Percentiles rank a stretch among this genome's conserved stretches.
These are phyloP conservation scores for Hipparchia semele DNA, from an alignment of 2,888 invertebrate genomes.

Conservation along the genomic window DNA sequence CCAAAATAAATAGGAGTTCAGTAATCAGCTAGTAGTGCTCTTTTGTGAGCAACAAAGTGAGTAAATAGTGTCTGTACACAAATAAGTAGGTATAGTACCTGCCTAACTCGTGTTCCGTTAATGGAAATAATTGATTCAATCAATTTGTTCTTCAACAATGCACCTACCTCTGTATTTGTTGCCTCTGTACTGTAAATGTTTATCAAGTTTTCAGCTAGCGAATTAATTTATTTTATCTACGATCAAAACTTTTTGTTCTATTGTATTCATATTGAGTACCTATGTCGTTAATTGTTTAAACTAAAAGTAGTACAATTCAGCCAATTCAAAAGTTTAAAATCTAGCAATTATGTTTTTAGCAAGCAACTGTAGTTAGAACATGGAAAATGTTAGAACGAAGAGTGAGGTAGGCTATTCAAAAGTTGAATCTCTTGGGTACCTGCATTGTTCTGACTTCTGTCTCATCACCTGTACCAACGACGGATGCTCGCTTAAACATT, in stretches of 20 bases:
- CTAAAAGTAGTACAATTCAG: no score
- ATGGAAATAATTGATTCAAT: constrained; percentile 19
- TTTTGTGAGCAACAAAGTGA: constrained; percentile 1
- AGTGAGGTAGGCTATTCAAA: neutral
- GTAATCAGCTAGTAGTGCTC: neutral
- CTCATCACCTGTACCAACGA: neutral
- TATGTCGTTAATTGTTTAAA: neutral
- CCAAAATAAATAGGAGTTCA: neutral
- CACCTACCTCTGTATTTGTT: neutral
- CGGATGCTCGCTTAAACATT: constrained; percentile 13
- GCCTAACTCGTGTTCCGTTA: constrained; percentile 8
- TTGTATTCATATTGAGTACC: constrained; percentile 1
- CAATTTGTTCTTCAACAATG: constrained; percentile 3
- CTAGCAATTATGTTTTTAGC: neutral
- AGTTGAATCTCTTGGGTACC: constrained; percentile 1
- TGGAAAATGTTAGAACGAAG: neutral
- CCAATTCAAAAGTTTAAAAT: no score
- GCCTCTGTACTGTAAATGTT: neutral
- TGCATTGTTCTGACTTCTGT: constrained; percentile 10
- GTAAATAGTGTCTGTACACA: neutral
- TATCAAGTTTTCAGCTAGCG: neutral
- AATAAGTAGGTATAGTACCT: constrained; percentile 5
- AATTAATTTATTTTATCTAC: neutral
- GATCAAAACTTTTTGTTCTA: constrained; percentile 3
- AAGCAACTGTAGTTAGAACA: neutral